These are phyloP conservation scores for Falco concolor DNA, from an alignment of 2,797 vertebrate genomes.

Conservation along the genomic window DNA sequence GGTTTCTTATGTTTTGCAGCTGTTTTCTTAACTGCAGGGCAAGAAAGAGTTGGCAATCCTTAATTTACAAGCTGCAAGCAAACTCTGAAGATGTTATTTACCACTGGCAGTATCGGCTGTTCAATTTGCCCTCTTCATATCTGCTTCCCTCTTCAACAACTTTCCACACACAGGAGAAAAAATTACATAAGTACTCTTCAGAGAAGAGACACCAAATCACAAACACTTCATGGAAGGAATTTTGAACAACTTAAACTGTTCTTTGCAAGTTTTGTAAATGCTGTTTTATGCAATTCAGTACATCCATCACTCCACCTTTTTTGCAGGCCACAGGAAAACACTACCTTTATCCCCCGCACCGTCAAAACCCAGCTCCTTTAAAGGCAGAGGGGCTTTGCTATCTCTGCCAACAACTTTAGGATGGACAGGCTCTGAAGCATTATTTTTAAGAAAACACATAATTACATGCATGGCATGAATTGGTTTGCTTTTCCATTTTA, in stretches of 20 bases:
- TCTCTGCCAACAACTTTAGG: neutral
- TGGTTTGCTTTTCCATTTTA: neutral
- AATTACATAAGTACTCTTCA: neutral
- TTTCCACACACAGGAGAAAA: neutral
- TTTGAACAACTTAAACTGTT: neutral
- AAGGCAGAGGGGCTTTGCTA: neutral
- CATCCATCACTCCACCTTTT: neutral
- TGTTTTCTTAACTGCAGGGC: neutral
- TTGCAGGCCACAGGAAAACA: neutral
- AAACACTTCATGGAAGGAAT: neutral
- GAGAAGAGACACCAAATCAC: neutral
- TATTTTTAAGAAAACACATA: neutral
- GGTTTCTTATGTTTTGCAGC: neutral
- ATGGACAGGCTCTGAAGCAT: neutral
- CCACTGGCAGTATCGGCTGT: neutral
- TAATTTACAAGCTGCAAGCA: neutral
- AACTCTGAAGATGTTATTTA: neutral
- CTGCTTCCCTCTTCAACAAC: neutral
- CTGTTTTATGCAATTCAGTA: neutral
- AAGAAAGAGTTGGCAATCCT: neutral
- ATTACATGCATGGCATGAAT: rapidly evolving
- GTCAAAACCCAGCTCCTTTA: neutral
- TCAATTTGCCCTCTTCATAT: neutral
- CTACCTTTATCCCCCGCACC: neutral
- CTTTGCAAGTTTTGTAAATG: neutral